Conservation (phyloP, 2,888 invertebrate species). For the Idaea dimidiata region DNA sequence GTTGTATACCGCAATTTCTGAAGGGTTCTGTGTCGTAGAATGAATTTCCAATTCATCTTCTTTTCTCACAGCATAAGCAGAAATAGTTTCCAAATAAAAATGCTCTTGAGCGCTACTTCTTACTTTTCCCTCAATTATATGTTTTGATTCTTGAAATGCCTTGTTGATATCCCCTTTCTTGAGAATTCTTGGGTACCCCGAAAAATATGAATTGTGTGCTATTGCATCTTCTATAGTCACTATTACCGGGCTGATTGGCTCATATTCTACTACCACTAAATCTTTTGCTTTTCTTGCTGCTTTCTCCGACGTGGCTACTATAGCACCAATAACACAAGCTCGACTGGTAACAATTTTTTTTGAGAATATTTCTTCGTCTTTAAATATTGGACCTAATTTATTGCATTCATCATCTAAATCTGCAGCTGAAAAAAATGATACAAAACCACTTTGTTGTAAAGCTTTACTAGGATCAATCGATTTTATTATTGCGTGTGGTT, state of each 20-base stretch:
- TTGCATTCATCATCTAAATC: slow-evolving; percentile 86
- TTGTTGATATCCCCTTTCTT: slow-evolving; percentile 84
- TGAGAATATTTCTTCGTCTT: slow-evolving; percentile 92
- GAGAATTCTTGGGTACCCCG: slow-evolving; percentile 76
- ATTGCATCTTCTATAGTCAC: slow-evolving; percentile 94
- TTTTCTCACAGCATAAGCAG: slow-evolving; percentile 83
- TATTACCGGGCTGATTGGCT: slow-evolving; percentile 88
- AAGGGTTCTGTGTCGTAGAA: slow-evolving; percentile 89
- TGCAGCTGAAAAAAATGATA: slow-evolving; percentile 86
- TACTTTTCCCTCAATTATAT: slow-evolving; percentile 85
- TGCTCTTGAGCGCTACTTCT: slow-evolving; percentile 92
- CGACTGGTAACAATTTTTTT: slow-evolving; percentile 86
- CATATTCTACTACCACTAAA: slow-evolving; percentile 88
- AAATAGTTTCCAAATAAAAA: slow-evolving; percentile 92
- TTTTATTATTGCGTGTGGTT: slow-evolving; percentile 89
- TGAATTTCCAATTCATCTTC: slow-evolving; percentile 93
- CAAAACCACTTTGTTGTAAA: slow-evolving; percentile 87
- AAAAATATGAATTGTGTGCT: slow-evolving; percentile 83
- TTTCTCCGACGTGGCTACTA: slow-evolving; percentile 88
- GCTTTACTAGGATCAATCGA: slow-evolving; percentile 89
- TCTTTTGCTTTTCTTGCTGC: slow-evolving; percentile 90
- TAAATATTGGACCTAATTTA: slow-evolving; percentile 84
- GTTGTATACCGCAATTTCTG: slow-evolving; percentile 83
- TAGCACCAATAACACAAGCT: slow-evolving; percentile 89
- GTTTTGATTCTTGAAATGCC: slow-evolving; percentile 83